Evolutionary conservation across 2,113 vertebrate species (phyloP).

Genomic region (Pelecanus crispus): DNA sequence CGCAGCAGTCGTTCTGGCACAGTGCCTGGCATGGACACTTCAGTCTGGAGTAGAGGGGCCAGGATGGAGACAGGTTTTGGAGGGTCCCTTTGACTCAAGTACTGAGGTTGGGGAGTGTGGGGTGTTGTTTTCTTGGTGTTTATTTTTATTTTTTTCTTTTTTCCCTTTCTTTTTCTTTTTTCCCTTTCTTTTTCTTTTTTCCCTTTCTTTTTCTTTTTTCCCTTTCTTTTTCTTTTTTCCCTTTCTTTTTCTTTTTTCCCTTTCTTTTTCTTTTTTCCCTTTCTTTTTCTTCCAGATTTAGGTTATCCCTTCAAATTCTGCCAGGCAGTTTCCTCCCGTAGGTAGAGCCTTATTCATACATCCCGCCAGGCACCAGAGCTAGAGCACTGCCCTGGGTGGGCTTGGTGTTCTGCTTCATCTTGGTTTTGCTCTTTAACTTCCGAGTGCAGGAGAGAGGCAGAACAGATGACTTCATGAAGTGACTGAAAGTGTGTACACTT

Average conservation of each 20-base stretch:
- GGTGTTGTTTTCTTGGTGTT: neutral
- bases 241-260: neutral
- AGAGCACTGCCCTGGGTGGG: neutral
- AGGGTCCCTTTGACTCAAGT: neutral
- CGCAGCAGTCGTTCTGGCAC: neutral
- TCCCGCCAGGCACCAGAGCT: rapidly evolving
- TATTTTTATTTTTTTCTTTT: too few relatives aligned
- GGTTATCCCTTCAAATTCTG: neutral
- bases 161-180: neutral
- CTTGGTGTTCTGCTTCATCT: neutral
- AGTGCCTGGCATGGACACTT: neutral
- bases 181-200: too few relatives aligned
- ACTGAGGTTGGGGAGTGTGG: neutral
- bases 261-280: neutral
- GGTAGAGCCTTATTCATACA: neutral
- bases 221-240: too few relatives aligned
- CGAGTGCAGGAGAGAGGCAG: neutral
- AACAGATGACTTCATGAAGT: neutral
- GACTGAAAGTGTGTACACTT: neutral
- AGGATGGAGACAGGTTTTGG: neutral
- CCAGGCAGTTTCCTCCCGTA: neutral
- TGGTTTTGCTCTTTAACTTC: neutral
- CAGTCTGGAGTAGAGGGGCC: neutral
- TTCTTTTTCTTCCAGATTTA: neutral
- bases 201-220: too few relatives aligned